Conservation (phyloP, 2,888 invertebrate genomes). For the Diarsia mendica region DNA sequence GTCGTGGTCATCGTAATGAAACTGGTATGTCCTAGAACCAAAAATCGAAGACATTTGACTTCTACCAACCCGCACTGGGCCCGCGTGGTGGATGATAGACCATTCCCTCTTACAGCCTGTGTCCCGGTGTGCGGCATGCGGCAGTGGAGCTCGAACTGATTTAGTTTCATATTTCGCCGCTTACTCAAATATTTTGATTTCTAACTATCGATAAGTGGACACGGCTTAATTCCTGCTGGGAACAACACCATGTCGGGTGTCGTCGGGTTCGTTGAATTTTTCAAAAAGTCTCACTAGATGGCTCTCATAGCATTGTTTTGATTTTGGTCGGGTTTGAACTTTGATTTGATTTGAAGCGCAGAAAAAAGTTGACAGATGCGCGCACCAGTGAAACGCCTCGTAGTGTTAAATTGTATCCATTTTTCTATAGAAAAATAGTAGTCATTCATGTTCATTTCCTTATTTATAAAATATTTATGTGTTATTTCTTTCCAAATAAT, state of each 20-base stretch:
- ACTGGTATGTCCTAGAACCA: no score
- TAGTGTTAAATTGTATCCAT: constrained; percentile 43
- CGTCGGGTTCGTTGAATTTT: not conserved
- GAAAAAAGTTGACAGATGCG: constrained; percentile 79
- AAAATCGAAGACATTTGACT: no score
- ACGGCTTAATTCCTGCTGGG: not conserved
- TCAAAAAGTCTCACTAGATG: constrained; percentile 50
- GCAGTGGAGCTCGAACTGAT: not conserved
- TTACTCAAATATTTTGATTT: not conserved
- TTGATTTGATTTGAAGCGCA: constrained; percentile 71
- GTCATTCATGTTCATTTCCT: constrained; percentile 32
- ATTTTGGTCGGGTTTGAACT: constrained; percentile 61
- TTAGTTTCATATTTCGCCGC: not conserved
- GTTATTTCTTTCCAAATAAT: constrained; percentile 14
- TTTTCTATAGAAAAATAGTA: constrained; percentile 44
- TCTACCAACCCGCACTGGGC: no score
- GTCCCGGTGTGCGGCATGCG: no score
- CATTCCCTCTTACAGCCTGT: no score
- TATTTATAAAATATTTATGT: constrained; percentile 1
- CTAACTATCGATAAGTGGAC: not conserved
- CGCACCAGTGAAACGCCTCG: constrained; percentile 74
- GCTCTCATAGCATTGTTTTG: constrained; percentile 62
- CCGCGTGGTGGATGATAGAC: no score
- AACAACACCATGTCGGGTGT: not conserved
- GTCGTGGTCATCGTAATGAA: no score